These are phyloP conservation scores for Paelopatides confundens DNA, from an alignment of 53 echinoderm and acorn worm genomes.

Conservation along the genomic window DNA sequence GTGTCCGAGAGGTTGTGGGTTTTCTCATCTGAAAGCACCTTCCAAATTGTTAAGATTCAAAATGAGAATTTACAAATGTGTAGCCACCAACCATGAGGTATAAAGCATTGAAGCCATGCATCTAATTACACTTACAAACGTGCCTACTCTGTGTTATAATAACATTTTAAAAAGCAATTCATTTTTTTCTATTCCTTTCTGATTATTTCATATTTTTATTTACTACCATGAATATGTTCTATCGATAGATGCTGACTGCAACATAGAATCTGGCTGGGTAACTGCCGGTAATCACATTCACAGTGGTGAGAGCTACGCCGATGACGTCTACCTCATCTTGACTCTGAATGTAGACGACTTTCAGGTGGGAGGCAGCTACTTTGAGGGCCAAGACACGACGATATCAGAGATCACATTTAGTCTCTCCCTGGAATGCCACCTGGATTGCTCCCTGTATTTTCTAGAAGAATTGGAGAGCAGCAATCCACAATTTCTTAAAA, in stretches of 20 bases:
- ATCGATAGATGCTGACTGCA: slow-evolving; percentile 73
- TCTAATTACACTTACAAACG: no score
- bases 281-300: slow-evolving; percentile 86
- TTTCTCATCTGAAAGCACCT: no score
- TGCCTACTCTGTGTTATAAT: no score
- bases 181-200: no score
- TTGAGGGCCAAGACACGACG: slow-evolving; percentile 80
- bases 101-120: no score
- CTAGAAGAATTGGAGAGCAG: slow-evolving; percentile 68
- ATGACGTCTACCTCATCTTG: slow-evolving; percentile 90
- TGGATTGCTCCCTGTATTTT: slow-evolving; percentile 85
- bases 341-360: slow-evolving; percentile 72
- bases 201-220: no score
- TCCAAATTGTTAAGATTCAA: no score
- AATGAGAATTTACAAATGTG: no score
- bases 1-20: no score
- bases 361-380: slow-evolving; percentile 69
- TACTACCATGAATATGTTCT: no score
- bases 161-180: no score
- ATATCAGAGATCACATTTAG: slow-evolving; percentile 81
- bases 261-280: slow-evolving; percentile 78
- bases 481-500: slow-evolving; percentile 70
- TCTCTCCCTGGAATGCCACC: slow-evolving; percentile 80
- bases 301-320: slow-evolving; percentile 83
- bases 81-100: no score